Base-by-base conservation (phyloP, 2,888 invertebrate species). In the Thera britannica region DNA sequence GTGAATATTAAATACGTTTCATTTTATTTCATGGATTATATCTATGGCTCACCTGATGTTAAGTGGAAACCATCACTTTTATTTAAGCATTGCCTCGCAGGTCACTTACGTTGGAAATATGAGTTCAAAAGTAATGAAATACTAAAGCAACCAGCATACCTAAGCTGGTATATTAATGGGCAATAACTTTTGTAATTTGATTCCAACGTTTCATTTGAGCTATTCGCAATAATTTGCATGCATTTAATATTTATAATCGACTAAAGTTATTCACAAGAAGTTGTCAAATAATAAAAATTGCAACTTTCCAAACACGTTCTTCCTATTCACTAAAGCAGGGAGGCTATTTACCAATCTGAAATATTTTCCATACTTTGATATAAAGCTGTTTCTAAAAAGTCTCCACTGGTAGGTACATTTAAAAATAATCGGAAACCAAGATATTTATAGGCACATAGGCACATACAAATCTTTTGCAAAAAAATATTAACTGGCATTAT, bases 141-240 rank as follows among this genome's bases (percentile, higher is more conserved):
- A 23, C 23, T 23, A 23, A 23, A 23, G 23, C 23, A 23, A 23
- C 23, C 23, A 23, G n/a, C n/a, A n/a, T 23, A 23, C 23, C 23
- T 23, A 23, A 0, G 23, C 23, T 23, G 23, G 23, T 23, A 23
- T 23, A 9, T 8, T 9, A 58, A 54, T 58, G 46, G 54, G 58
- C 58, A 54, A 58, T 67, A 67, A 58, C 57, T 54, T 60, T 65
- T n/a, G 56, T 51, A 61, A 66, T 66, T 60, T 58, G 46, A 66
- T 66, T 51, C 55, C 9, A 56, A 54, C 48, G 35, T 61, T 57
- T 49, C 41, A 51, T 41, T 51, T 56, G 3, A 36, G 35, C 41
- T 23, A 57, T 57, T 35, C 1, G 54, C 4, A 64, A 11, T 44
- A 38, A 46, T 46, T 52, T 52, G 52, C 52, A 52, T 34, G 11